Evolutionary conservation across 2,797 vertebrate genomes (phyloP).

Genomic region (Sorex maritimensis): DNA sequence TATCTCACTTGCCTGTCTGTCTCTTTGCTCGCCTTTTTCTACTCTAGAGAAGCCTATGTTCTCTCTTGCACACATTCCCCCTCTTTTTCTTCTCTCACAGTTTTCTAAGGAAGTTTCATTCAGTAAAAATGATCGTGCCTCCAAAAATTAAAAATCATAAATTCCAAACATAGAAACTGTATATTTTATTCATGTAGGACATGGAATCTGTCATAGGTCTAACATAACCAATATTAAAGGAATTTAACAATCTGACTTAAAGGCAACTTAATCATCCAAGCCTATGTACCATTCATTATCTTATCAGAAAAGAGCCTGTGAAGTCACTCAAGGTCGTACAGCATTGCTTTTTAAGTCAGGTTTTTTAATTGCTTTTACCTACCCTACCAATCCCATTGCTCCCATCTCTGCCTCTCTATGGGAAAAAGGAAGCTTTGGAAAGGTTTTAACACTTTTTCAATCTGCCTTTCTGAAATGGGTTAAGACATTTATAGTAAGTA

Average conservation of each 20-base stretch:
- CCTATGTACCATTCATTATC: not conserved
- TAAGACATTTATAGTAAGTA: conserved; percentile 65
- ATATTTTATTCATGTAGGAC: not conserved
- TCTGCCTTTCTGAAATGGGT: conserved; percentile 34
- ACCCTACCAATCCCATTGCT: not conserved
- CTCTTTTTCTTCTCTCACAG: too few species aligned
- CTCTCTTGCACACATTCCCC: too few species aligned
- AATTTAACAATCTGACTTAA: conserved; percentile 20
- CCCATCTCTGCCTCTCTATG: not conserved
- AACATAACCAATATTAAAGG: not conserved
- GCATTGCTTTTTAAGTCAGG: not conserved
- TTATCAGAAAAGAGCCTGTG: conserved; percentile 28
- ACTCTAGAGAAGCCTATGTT: too few species aligned
- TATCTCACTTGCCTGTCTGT: too few species aligned
- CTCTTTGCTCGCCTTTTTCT: too few species aligned
- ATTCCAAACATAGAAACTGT: not conserved
- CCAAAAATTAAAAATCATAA: not conserved
- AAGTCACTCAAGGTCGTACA: not conserved
- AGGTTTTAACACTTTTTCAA: not conserved
- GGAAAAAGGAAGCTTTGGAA: conserved; percentile 1
- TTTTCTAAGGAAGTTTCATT: too few species aligned
- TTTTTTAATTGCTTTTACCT: not conserved
- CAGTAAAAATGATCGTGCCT: too few species aligned
- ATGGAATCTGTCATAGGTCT: not conserved
- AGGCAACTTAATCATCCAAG: conserved; percentile 1